These are phyloP conservation scores for Callyntrura sp. DNA, from an alignment of 2,888 invertebrate genomes.

Conservation along the genomic window DNA sequence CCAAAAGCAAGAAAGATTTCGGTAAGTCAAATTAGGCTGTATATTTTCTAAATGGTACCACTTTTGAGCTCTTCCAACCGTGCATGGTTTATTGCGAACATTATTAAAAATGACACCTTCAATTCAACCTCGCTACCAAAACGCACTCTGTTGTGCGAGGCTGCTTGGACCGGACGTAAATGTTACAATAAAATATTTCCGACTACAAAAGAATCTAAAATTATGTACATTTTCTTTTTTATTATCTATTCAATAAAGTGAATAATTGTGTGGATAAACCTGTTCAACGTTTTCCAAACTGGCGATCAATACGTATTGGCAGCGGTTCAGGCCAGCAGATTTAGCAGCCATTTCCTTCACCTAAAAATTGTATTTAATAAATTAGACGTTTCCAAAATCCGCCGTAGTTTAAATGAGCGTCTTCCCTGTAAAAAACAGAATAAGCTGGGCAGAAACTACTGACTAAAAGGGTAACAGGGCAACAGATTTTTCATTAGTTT, in stretches of 20 bases:
- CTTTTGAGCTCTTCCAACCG: no score
- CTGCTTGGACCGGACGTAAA: neutral
- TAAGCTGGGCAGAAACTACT: neutral
- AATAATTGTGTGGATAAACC: neutral
- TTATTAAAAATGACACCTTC: no score
- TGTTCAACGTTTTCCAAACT: neutral
- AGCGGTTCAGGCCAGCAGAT: neutral
- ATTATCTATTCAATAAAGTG: neutral
- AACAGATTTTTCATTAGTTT: neutral
- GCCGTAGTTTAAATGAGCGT: neutral
- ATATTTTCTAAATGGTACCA: no score
- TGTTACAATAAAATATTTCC: neutral
- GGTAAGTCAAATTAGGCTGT: no score
- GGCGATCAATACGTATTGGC: constrained; percentile 6
- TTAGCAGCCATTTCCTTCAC: constrained; percentile 38
- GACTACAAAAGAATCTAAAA: constrained; percentile 15
- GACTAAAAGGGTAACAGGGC: constrained; percentile 7
- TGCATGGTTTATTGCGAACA: no score
- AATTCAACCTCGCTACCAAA: no score
- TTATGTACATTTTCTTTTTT: constrained; percentile 6
- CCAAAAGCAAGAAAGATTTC: no score
- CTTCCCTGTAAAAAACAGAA: neutral
- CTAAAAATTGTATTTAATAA: constrained; percentile 31
- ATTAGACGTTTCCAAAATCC: neutral
- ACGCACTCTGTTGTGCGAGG: neutral